Percentiles rank a stretch among this genome's conserved stretches.
Evolutionary conservation across 1,140 invertebrate genomes (phyloP).

Genomic region (Leptinotarsa lineolata): DNA sequence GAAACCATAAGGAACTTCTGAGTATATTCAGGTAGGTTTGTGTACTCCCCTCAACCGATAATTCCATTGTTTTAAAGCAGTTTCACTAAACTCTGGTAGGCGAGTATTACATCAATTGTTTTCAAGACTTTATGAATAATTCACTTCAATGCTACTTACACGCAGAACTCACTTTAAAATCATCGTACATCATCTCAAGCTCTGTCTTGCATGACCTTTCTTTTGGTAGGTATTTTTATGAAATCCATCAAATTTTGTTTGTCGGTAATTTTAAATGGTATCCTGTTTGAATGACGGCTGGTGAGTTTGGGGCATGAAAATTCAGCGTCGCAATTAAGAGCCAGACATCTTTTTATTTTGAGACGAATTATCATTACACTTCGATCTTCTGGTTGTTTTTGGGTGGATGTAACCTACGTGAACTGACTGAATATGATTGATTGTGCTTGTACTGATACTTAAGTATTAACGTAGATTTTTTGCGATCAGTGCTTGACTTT

Average conservation of each 20-base stretch:
- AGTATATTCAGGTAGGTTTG: too few relatives aligned
- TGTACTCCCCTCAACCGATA: too few relatives aligned
- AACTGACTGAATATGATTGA: conserved; percentile 10
- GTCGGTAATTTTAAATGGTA: conserved; percentile 8
- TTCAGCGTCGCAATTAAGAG: conserved; percentile 20
- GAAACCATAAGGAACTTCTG: too few relatives aligned
- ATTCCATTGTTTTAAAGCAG: too few relatives aligned
- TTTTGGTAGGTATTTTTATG: background rate
- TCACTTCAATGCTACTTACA: conserved; percentile 1
- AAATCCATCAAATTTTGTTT: conserved; percentile 1
- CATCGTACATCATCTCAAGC: background rate
- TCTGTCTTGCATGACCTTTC: background rate
- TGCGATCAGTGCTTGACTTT: background rate
- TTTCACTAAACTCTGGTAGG: too few relatives aligned
- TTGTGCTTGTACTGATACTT: background rate
- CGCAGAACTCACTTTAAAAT: background rate
- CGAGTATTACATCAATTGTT: background rate
- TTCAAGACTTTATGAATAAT: background rate
- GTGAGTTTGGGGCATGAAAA: conserved; percentile 10
- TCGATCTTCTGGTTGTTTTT: conserved; percentile 4
- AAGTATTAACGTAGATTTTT: background rate
- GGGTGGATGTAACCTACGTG: conserved; percentile 7
- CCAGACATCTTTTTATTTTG: conserved; percentile 21
- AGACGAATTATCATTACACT: conserved; percentile 16
- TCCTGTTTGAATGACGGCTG: background rate